Evolutionary conservation across 1,140 invertebrate species (phyloP), one percentile per base, ranked within the genome.

Genomic region (Drosophila willistoni): DNA sequence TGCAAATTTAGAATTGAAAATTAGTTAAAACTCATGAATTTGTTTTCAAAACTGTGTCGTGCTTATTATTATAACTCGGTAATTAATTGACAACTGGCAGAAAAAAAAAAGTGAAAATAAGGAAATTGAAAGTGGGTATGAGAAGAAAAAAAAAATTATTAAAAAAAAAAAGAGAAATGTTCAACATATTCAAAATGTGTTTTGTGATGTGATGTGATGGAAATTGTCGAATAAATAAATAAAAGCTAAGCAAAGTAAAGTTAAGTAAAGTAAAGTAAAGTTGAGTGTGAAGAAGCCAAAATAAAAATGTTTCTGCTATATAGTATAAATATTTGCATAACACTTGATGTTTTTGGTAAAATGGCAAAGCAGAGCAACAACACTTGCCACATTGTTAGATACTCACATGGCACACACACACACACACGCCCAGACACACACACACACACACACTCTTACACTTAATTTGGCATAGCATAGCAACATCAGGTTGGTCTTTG

Each of bases 271-370:
- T 36, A 13, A 51, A 51, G 44, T 51, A 51, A 51, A 51, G 44
- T 36, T 36, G 34, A 36, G 10, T 36, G 34, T 51, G 44, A 17
- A 51, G 44, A 51, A 51, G 44, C 44, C 17, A 51, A 80, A 80
- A 73, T 71, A 79, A 77, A 82, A 83, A 71, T 68, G 59, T 80
- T 84, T 64, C 75, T 78, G 66, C 75, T 73, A 83, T 51, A 68
- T 71, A 89, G 36, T 89, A 68, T 71, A 89, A 87, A 87, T 80
- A 87, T 89, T 89, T 80, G 77, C 80, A 84, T 73, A 89, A 89
- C 84, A 89, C 84, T 89, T 89, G 71, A 80, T 84, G 84, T 80
- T 79, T 79, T 77, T 39, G 70, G 84, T 76, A 19, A 77, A 85
- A 87, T 83, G 77, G 68, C 66, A 87, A 72, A 79, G 68, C 61